Percentiles rank a stretch among this genome's conserved stretches.
Evolutionary conservation across 2,797 vertebrate genomes (phyloP).

Genomic region (Hippocampus kuda): DNA sequence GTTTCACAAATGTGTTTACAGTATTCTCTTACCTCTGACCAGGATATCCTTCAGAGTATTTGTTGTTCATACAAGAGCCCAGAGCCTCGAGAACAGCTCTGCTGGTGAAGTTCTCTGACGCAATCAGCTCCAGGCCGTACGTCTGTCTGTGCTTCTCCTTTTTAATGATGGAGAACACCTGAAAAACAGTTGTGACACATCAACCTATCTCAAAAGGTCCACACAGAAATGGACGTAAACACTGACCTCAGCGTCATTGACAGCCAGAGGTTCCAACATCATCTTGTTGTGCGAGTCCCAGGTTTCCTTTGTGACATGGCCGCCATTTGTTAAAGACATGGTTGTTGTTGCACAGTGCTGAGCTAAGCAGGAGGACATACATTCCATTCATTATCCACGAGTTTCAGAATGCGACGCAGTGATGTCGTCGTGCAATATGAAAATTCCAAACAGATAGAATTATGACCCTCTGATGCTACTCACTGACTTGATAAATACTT

Average conservation of each 20-base stretch:
- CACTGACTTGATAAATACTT: not conserved
- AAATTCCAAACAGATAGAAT: not conserved
- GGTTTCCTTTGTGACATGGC: conserved; percentile 45
- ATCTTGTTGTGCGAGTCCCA: conserved; percentile 84
- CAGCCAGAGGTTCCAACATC: conserved; percentile 77
- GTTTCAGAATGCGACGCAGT: not conserved
- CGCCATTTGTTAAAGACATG: conserved; percentile 62
- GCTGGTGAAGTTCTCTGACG: conserved; percentile 93
- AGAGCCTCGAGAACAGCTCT: conserved; percentile 89
- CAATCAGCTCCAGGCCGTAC: conserved; percentile 85
- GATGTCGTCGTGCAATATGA: not conserved
- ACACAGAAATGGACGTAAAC: too few relatives aligned
- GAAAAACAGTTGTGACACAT: conserved; percentile 13
- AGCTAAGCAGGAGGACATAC: conserved; percentile 13
- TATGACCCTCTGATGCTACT: not conserved
- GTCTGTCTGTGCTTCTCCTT: conserved; percentile 87
- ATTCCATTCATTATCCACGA: not conserved
- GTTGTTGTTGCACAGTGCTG: conserved; percentile 11
- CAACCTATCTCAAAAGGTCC: not conserved
- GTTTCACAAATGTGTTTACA: not conserved
- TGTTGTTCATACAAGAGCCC: conserved; percentile 96
- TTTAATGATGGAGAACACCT: conserved; percentile 85
- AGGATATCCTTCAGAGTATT: conserved; percentile 96
- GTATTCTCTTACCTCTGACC: conserved; percentile 79
- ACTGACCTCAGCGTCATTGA: conserved; percentile 78